Evolutionary conservation across 2,113 vertebrate genomes (phyloP).

Genomic region (Hippocampus zosterae): DNA sequence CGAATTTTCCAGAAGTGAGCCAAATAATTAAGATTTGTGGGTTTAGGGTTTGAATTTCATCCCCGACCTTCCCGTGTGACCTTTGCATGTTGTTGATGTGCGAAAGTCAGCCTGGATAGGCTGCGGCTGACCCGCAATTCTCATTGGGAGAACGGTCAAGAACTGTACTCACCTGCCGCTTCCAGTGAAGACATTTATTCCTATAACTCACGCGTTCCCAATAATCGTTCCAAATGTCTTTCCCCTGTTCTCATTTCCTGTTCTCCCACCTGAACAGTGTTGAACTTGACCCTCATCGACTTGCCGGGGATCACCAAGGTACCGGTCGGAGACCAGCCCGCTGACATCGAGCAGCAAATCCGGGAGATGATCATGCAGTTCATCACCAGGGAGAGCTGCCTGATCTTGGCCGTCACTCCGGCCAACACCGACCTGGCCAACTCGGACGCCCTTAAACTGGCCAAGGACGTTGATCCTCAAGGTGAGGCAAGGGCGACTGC

Average conservation of each 20-base stretch:
- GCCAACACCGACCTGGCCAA: constrained; percentile 94
- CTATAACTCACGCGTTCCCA: neutral
- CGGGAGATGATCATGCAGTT: constrained; percentile 96
- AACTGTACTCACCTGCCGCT: no score
- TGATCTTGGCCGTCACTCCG: constrained; percentile 90
- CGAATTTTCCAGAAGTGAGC: no score
- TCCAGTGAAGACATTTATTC: neutral
- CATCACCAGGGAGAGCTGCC: constrained; percentile 86
- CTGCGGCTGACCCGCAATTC: no score
- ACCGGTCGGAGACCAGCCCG: constrained; percentile 90
- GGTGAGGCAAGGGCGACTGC: constrained; percentile 69
- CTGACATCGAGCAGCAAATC: constrained; percentile 91
- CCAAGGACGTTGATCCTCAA: constrained; percentile 92
- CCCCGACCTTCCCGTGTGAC: no score
- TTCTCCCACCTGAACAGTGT: constrained; percentile 66
- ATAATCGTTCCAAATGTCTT: neutral
- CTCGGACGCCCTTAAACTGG: constrained; percentile 88
- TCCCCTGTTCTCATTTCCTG: neutral
- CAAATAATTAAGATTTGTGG: no score
- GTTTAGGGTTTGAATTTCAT: no score
- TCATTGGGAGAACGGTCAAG: no score
- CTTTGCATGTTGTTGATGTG: no score
- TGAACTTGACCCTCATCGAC: constrained; percentile 92
- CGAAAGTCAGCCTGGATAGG: no score
- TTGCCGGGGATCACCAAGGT: constrained; percentile 92